These are phyloP conservation scores for Tachysurus fulvidraco DNA, from an alignment of 2,113 vertebrate species.

Conservation along the genomic window DNA sequence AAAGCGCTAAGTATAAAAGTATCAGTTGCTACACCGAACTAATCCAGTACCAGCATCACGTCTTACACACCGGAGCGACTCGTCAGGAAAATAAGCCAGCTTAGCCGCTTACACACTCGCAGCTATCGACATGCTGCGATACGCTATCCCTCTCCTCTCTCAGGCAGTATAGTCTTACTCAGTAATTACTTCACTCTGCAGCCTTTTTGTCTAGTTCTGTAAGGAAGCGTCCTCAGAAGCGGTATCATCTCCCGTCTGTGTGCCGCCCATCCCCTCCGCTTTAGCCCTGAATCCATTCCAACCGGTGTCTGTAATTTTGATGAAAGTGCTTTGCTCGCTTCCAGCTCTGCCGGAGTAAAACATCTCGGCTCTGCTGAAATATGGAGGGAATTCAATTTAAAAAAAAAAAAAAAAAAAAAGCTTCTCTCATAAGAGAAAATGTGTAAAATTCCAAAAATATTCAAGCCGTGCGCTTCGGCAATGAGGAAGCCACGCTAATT, in stretches of 20 bases:
- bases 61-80: background rate
- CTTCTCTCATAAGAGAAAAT: slow-evolving; percentile 42
- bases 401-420: background rate
- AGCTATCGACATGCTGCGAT: background rate
- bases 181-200: slow-evolving; percentile 40
- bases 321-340: slow-evolving; percentile 48
- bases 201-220: slow-evolving; percentile 31
- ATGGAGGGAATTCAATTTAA: slow-evolving; percentile 48
- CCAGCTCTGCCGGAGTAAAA: slow-evolving; percentile 43
- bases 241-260: slow-evolving; percentile 25
- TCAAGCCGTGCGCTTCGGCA: slow-evolving; percentile 42
- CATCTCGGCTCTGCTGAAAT: slow-evolving; percentile 36
- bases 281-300: slow-evolving; percentile 51
- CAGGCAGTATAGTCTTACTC: slow-evolving; percentile 17
- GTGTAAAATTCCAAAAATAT: slow-evolving; percentile 52
- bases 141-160: slow-evolving; percentile 9
- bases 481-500: slow-evolving; percentile 43
- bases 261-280: slow-evolving; percentile 24
- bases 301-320: slow-evolving; percentile 50
- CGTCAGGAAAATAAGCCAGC: background rate
- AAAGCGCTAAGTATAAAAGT: background rate
- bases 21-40: too few relatives aligned
- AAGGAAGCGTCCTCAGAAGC: background rate
- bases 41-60: too few relatives aligned
- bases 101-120: background rate